phyloP scores from a whole-genome alignment of 2,113 vertebrate species.

The Pongo pygmaeus region DNA sequence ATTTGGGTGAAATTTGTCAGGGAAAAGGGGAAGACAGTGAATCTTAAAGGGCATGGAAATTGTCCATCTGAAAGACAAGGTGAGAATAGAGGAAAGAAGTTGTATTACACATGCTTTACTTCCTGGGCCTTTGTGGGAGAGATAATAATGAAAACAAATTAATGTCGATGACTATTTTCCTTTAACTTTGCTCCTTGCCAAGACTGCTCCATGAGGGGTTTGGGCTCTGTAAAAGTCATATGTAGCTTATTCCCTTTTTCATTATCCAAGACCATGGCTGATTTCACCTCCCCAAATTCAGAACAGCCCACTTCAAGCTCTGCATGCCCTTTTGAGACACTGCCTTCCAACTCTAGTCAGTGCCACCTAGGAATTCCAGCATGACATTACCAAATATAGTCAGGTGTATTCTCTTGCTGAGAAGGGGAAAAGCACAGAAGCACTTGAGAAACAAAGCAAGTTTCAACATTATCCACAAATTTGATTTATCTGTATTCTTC shows the following conservation, averaged over 20 bases:
- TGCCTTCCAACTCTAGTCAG: neutral
- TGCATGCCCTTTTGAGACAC: neutral
- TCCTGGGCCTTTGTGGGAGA: neutral
- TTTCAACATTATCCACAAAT: neutral
- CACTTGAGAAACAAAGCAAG: neutral
- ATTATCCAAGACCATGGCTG: neutral
- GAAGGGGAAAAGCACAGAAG: neutral
- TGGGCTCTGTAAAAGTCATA: neutral
- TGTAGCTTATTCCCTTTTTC: neutral
- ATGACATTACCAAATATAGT: neutral
- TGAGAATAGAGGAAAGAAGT: neutral
- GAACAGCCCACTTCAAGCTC: neutral
- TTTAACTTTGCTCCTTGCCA: neutral
- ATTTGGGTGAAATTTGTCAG: neutral
- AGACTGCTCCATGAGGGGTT: neutral
- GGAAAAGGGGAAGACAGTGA: neutral
- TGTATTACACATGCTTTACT: accelerated
- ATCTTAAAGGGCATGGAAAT: neutral
- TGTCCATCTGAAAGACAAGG: neutral
- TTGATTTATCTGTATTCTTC: conserved; percentile 13
- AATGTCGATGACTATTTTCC: neutral
- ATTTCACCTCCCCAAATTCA: neutral
- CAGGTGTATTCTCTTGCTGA: neutral
- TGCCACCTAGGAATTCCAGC: neutral
- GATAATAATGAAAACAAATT: neutral